Evolutionary conservation across 1,140 invertebrate genomes (phyloP), one percentile per base, ranked within the genome.

Genomic region (Neuroterus valhalla): DNA sequence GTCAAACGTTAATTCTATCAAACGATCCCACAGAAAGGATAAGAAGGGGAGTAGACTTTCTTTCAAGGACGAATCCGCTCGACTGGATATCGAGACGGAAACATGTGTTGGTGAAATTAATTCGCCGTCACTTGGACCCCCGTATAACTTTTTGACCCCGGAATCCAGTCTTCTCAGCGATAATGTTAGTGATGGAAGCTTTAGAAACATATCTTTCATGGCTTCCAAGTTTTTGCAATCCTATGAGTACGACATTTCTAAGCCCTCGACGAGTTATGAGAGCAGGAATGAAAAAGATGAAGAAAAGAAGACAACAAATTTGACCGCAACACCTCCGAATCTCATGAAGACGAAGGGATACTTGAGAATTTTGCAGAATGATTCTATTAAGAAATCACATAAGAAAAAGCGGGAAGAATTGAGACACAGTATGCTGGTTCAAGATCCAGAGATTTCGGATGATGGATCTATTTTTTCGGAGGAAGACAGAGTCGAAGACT

Each of bases 401-500:
- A 88, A 88, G 52, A 82, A 82, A 43, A 83, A 84, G 44, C 81
- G 85, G 0, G 78, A 86, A 23, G 74, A 80, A 21, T 84, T 75
- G 17, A 86, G 77, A 45, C 70, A 76, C 1, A 74, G 71, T 17
- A 23, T 67, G 8, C 19, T 80, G 0, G 17, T 75, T 12, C 55
- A 69, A 11, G 81, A 84, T 70, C 70, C 55, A 11, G 79, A 84
- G 31, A 71, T 87, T 8, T 88, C 86, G 2, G 83, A 89, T 31
- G 87, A 89, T 72, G 87, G 88, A n/a, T 88, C 86, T 0, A 82
- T 88, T 72, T 89, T 88, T 71, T 83, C 82, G 5, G 82, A 84
- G 10, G 78, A 80, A 14, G 83, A 87, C 0, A 80, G 74, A 78
- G 71, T 81, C 2, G 48, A 44, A 76, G 77, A 50, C 76, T 78